Evolutionary conservation across 2,113 vertebrate genomes (phyloP), one percentile per base, ranked within the genome.

Genomic region (Dipodomys stephensi): DNA sequence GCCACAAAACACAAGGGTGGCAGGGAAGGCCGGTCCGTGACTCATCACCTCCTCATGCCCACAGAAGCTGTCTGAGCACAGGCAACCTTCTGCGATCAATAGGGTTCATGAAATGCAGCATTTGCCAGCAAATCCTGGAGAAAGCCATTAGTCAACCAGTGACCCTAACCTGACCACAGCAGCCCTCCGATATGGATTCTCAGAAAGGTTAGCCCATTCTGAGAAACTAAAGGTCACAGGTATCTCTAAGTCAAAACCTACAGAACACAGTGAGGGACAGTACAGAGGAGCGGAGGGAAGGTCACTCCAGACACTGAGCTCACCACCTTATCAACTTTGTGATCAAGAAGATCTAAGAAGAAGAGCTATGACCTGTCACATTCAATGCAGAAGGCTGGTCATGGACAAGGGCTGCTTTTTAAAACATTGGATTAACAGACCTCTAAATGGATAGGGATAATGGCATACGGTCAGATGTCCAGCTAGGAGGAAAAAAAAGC

Each of bases 11-110:
- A 98, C 96, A 96, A 93, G 97, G 97, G 96, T 93, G 94, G 90
- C 96, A 96, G 94, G 83, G 96, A 87, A 86, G 95, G 84, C 27
- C 92, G 90, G 16, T 94, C 71, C 83, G 35, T 97, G 95, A 95
- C 95, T 93, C 96, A 90, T 9, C 90, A 91, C 81, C 95, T 93
- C 53, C 92, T 95, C 0, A 0, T 73, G 46, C 88, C 80, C 64
- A 8, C 96, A 94, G 83, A 95, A n/a, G 78, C 90, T 95, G 65
- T 64, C 84, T 90, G 65, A 86, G 88, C 32, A 76, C 90, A 91
- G 90, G 87, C 79, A 97, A 94, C 96, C 92, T 97, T 97, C 96
- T 73, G 95, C 80, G 79, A 98, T 97, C 97, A 96, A 97, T 98
- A 97, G 82, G 90, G 96, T 95, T 86, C 92, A 88, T 68, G 88